Base-by-base conservation (phyloP, 2,888 invertebrate species). In the Augochlorella aurata region DNA sequence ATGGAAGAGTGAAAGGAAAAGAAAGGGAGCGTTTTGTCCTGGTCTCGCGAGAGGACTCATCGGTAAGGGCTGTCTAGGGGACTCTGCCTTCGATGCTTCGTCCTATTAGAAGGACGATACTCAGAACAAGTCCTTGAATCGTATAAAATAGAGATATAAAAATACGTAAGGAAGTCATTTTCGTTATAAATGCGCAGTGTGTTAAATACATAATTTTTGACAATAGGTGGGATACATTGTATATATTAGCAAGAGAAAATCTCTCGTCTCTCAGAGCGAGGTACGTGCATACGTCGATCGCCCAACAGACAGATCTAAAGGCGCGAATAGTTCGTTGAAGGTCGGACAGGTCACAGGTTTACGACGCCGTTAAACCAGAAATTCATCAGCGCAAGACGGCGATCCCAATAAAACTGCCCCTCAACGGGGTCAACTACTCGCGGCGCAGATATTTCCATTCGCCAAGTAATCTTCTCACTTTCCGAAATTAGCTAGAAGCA, bases 381-480 rank as follows among this genome's bases (percentile, higher is more conserved):
- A 83, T 85, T 85, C 77, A 61, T 80, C 78, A 82, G 49, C 58
- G 54, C 44, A 10, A 18, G 21, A n/a, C 49, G 61, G 10, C 47
- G 71, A 47, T 44, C 10, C 66, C 58, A 73, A 71, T 77, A 78
- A 80, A 80, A 80, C 49, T 67, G 50, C 38, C 67, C 69, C 29
- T 21, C 18, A 45, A 12, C 70, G 65, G 69, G 8, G 61, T 44
- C 29, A n/a, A 63, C 44, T 21, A 18, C n/a, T 66, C 75, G n/a
- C 45, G 24, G 61, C 29, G 24, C 44, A 50, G 52, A 76, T 78
- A 84, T 81, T 86, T 78, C 83, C 81, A 77, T 84, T 82, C 74
- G 74, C 77, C 65, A 54, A 79, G 79, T 75, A 77, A 86, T 82
- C 74, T 69, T 76, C 83, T 82, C 85, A 74, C 87, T 85, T 83